These are phyloP conservation scores for Yponomeuta malinellus DNA, from an alignment of 2,888 invertebrate species.

Conservation along the genomic window DNA sequence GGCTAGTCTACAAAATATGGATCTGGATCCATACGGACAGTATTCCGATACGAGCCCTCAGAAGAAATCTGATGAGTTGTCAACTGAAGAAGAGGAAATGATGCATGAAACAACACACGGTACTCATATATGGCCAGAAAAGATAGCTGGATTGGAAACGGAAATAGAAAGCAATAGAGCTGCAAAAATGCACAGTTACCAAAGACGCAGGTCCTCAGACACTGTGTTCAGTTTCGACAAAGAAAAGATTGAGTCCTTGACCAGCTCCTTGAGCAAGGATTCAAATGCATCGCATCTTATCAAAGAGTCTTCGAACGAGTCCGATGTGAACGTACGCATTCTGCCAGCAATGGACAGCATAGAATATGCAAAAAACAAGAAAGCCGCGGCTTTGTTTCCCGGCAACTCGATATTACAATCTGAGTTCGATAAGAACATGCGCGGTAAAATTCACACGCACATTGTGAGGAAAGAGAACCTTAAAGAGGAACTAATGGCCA, in stretches of 20 bases:
- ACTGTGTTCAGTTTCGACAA: constrained; percentile 86
- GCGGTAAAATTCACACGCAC: constrained; percentile 57
- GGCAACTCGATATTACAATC: constrained; percentile 75
- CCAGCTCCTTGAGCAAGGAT: constrained; percentile 71
- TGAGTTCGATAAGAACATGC: constrained; percentile 76
- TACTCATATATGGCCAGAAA: constrained; percentile 75
- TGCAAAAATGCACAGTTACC: constrained; percentile 68
- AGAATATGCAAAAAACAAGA: constrained; percentile 74
- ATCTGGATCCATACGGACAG: constrained; percentile 77
- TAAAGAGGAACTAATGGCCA: constrained; percentile 79
- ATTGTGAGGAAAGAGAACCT: constrained; percentile 71
- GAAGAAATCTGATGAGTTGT: constrained; percentile 62
- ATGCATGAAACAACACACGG: constrained; percentile 62
- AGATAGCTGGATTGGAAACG: constrained; percentile 67
- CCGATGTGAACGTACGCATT: constrained; percentile 65
- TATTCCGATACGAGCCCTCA: constrained; percentile 53
- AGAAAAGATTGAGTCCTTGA: constrained; percentile 83
- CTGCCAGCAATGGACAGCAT: constrained; percentile 73
- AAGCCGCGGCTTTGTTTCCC: constrained; percentile 51
- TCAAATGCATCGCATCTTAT: constrained; percentile 52
- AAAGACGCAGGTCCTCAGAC: constrained; percentile 81
- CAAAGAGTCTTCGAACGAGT: constrained; percentile 71
- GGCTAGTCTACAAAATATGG: constrained; percentile 82
- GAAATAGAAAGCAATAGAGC: constrained; percentile 66
- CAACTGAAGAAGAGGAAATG: constrained; percentile 72